phyloP scores from a whole-genome alignment of 2,797 vertebrate genomes.

The Syndactyla subalaris region DNA sequence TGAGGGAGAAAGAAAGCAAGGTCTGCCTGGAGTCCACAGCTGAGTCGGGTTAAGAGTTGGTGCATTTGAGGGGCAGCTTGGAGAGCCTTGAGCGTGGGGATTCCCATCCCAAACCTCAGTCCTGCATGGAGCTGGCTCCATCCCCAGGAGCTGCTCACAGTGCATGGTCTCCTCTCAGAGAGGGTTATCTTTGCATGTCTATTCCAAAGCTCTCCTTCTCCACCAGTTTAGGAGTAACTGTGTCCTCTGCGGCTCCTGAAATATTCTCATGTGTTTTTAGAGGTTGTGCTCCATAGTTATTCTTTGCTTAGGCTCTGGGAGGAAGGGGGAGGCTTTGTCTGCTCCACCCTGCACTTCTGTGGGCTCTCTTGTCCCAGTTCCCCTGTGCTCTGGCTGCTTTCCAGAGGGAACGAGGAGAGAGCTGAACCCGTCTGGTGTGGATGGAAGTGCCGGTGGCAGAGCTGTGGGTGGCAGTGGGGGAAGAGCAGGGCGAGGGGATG shows the following conservation, averaged over 20 bases:
- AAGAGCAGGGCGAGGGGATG: neutral
- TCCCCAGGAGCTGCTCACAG: neutral
- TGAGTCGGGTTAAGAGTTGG: neutral
- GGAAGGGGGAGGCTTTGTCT: neutral
- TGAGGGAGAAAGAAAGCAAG: neutral
- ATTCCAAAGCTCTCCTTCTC: neutral
- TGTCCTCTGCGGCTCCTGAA: neutral
- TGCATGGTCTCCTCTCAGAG: neutral
- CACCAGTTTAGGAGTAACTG: neutral
- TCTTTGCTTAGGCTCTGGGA: neutral
- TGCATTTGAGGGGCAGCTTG: neutral
- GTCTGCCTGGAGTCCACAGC: neutral
- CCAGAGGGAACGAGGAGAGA: neutral
- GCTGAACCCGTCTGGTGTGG: neutral
- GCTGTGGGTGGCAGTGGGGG: neutral
- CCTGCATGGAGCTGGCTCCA: neutral
- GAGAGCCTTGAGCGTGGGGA: neutral
- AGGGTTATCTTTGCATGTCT: neutral
- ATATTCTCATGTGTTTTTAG: neutral
- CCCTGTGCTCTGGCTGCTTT: neutral
- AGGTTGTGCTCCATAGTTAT: neutral
- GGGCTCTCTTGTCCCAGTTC: conserved; percentile 27
- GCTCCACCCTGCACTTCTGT: neutral
- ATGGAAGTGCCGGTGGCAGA: neutral
- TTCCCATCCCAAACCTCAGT: neutral